Percentiles rank a stretch among this genome's conserved stretches.
Evolutionary conservation across 2,113 vertebrate genomes (phyloP).

Genomic region (Pterocles gutturalis): DNA sequence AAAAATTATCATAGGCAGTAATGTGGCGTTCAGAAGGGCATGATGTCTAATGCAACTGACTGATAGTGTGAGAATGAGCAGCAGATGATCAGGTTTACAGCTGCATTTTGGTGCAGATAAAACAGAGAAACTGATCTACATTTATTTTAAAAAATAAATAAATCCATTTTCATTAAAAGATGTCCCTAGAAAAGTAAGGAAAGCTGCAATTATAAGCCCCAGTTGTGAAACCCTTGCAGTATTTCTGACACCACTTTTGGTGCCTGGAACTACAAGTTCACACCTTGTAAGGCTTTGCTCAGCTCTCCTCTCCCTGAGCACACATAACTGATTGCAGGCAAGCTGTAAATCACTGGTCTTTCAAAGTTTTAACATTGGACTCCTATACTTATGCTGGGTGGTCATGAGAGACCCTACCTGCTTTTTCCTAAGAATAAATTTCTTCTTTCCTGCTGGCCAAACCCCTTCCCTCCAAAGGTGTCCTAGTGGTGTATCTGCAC

Average conservation of each 20-base stretch:
- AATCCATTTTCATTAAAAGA: not conserved
- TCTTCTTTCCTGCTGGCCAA: not conserved
- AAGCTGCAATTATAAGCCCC: not conserved
- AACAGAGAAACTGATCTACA: not conserved
- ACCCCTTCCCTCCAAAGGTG: not conserved
- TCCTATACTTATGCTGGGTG: not conserved
- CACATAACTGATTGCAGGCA: rapidly evolving
- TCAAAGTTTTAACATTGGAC: not conserved
- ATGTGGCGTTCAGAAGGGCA: not conserved
- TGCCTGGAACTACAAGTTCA: not conserved
- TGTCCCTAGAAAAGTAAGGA: not conserved
- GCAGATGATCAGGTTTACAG: not conserved
- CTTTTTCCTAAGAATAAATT: not conserved
- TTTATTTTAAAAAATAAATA: not conserved
- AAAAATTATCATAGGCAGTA: not conserved
- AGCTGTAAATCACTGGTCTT: not conserved
- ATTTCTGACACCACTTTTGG: not conserved
- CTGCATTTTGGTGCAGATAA: not conserved
- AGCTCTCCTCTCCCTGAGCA: not conserved
- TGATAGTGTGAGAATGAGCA: not conserved
- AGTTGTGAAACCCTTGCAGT: not conserved
- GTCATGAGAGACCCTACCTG: not conserved
- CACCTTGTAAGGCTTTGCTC: not conserved
- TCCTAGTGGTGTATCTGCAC: not conserved
- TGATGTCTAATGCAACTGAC: not conserved